Conservation (phyloP, 1,140 invertebrate species). For the Sitodiplosis mosellana region DNA sequence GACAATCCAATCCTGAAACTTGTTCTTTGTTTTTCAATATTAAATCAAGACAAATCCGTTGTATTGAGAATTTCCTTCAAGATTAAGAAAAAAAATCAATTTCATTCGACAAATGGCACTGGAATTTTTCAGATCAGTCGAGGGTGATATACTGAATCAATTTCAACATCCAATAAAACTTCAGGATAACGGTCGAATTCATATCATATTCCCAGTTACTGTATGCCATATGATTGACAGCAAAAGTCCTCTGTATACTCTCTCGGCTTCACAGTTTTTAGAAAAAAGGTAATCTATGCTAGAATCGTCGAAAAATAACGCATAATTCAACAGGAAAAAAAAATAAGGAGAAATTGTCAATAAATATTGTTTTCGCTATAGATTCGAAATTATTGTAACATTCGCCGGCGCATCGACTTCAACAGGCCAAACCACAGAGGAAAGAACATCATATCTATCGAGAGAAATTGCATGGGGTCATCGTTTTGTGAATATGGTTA, state of each 20-base stretch:
- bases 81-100: too few species aligned
- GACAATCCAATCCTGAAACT: too few species aligned
- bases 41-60: too few species aligned
- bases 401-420: conserved; percentile 63
- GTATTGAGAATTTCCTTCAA: background rate
- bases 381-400: conserved; percentile 75
- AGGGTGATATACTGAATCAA: conserved; percentile 16
- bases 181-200: conserved; percentile 22
- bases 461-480: conserved; percentile 76
- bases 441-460: conserved; percentile 61
- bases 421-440: conserved; percentile 54
- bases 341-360: too few species aligned
- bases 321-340: background rate
- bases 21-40: too few species aligned
- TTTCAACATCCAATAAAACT: conserved; percentile 19
- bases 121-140: conserved; percentile 14
- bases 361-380: conserved; percentile 22
- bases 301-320: background rate
- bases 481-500: conserved; percentile 47
- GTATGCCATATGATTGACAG: conserved; percentile 40
- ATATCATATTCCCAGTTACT: conserved; percentile 43
- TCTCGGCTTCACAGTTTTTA: conserved; percentile 34
- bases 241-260: conserved; percentile 33
- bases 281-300: conserved; percentile 25
- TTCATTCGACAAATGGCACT: background rate